Conservation (phyloP, 2,113 vertebrate genomes). For the Crotophaga sulcirostris region DNA sequence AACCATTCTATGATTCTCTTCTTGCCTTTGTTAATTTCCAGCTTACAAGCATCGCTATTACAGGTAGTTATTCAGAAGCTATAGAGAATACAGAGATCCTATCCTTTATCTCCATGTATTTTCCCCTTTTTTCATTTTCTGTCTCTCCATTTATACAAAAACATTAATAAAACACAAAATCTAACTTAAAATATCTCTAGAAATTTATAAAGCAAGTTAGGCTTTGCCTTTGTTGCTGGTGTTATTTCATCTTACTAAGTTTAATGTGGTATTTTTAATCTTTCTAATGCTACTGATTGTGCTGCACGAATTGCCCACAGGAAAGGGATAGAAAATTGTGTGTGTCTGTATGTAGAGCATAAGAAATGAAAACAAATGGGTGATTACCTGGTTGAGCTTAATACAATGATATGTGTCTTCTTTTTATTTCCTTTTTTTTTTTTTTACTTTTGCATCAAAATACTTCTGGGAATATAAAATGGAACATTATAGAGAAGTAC, state of each 20-base stretch:
- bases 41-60: not conserved
- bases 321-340: not conserved
- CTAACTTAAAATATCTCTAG: not conserved
- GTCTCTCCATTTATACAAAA: not conserved
- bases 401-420: not conserved
- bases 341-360: not conserved
- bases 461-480: not conserved
- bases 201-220: not conserved
- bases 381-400: not conserved
- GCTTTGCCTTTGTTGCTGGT: not conserved
- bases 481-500: not conserved
- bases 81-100: not conserved
- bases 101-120: not conserved
- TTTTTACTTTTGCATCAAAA: not conserved
- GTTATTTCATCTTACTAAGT: not conserved
- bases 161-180: not conserved
- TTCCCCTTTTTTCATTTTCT: not conserved
- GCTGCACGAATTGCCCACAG: not conserved
- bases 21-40: not conserved
- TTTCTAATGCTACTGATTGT: not conserved
- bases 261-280: not conserved
- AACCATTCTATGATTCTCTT: not conserved
- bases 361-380: not conserved
- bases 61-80: not conserved
- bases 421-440: not conserved